phyloP scores from a whole-genome alignment of 2,113 vertebrate species.

The Indicator indicator region DNA sequence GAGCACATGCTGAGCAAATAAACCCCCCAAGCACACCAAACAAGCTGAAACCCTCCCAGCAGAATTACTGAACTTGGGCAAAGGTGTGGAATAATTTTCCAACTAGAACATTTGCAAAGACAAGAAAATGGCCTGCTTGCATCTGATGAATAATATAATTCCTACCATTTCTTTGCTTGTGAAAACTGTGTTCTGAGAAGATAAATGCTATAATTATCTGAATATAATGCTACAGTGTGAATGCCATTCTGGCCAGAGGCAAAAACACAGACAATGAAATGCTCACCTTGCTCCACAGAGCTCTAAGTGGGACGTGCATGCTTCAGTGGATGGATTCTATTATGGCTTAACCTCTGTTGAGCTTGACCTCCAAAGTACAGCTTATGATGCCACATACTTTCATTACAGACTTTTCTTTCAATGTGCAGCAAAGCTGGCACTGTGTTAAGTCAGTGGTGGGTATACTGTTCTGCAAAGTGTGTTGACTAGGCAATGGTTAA shows the following conservation, averaged over 20 bases:
- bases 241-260: background rate
- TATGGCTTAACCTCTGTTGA: background rate
- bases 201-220: background rate
- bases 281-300: fast-evolving
- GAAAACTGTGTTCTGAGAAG: background rate
- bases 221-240: background rate
- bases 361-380: background rate
- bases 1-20: background rate
- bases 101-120: background rate
- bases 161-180: background rate
- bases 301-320: background rate
- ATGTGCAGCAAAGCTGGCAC: background rate
- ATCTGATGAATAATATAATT: background rate
- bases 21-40: background rate
- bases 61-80: background rate
- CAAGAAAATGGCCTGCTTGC: background rate
- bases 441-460: background rate
- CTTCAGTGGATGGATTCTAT: background rate
- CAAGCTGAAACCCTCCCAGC: background rate
- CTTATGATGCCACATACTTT: background rate
- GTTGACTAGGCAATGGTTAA: background rate
- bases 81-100: background rate
- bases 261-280: background rate
- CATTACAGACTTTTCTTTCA: background rate
- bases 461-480: no score